These are phyloP conservation scores for Carassius carassius DNA, from an alignment of 2,113 vertebrate genomes.

Conservation along the genomic window DNA sequence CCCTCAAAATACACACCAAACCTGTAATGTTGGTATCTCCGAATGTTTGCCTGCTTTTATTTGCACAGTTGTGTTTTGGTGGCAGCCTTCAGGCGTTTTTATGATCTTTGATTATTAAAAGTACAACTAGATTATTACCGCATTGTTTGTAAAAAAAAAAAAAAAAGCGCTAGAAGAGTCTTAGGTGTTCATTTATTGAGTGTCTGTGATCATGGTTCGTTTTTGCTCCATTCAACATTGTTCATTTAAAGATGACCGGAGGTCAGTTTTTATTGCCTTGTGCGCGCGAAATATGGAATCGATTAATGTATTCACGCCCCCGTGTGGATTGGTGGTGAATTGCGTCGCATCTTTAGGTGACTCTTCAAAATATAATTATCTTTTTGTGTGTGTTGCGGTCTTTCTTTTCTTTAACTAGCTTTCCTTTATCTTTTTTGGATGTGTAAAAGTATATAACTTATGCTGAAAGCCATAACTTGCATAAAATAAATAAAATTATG, in stretches of 20 bases:
- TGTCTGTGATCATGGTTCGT: background rate
- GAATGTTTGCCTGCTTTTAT: slow-evolving; percentile 36
- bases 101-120: slow-evolving; percentile 14
- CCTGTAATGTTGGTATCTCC: slow-evolving; percentile 60
- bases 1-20: slow-evolving; percentile 68
- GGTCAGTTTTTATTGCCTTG: background rate
- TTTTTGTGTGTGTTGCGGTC: background rate
- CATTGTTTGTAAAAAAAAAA: background rate
- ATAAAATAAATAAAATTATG: background rate
- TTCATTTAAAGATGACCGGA: background rate
- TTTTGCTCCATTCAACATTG: background rate
- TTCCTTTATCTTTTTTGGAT: background rate
- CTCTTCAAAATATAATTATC: background rate
- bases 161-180: background rate
- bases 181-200: background rate
- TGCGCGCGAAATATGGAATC: background rate
- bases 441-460: background rate
- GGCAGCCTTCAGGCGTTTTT: background rate
- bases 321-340: background rate
- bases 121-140: background rate
- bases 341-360: background rate
- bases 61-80: slow-evolving; percentile 35
- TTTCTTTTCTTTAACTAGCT: background rate
- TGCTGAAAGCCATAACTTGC: background rate
- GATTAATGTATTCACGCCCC: background rate